Conservation (phyloP, 1,140 invertebrate genomes). For the Apis florea region DNA sequence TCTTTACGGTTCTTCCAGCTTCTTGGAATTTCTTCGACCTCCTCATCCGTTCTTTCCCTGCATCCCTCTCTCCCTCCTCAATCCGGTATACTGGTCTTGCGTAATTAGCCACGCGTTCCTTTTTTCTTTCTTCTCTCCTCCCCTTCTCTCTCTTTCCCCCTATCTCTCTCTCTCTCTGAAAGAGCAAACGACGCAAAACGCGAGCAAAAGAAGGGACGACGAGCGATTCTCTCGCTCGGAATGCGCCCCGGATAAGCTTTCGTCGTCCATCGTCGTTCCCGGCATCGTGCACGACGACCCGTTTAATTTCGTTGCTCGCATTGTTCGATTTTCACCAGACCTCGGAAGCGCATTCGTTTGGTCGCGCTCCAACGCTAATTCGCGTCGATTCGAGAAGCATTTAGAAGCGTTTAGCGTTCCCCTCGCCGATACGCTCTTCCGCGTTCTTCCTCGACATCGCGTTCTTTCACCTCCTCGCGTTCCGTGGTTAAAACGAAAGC, state of each 20-base stretch:
- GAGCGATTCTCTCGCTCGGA: constrained; percentile 50
- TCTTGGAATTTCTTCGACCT: constrained; percentile 61
- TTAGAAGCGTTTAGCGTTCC: constrained; percentile 67
- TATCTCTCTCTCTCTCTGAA: neutral
- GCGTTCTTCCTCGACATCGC: constrained; percentile 49
- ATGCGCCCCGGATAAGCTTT: constrained; percentile 27
- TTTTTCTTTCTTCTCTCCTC: neutral
- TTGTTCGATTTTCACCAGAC: neutral
- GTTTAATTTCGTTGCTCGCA: neutral
- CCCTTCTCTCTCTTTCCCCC: no score
- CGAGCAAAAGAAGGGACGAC: neutral
- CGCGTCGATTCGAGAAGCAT: constrained; percentile 57
- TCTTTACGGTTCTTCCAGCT: constrained; percentile 63
- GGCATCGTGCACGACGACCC: neutral
- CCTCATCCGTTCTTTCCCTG: constrained; percentile 11
- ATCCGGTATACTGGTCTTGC: constrained; percentile 49
- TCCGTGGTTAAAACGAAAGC: neutral
- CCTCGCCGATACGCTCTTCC: constrained; percentile 55
- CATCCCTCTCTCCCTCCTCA: neutral
- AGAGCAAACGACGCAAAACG: neutral
- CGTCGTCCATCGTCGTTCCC: neutral
- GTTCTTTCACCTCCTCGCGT: neutral
- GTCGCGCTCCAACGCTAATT: constrained; percentile 46
- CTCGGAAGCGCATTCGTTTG: neutral
- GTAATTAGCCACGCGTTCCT: constrained; percentile 55